Base-by-base conservation (phyloP, 2,888 invertebrate species). In the Trichogramma dendrolimi region DNA sequence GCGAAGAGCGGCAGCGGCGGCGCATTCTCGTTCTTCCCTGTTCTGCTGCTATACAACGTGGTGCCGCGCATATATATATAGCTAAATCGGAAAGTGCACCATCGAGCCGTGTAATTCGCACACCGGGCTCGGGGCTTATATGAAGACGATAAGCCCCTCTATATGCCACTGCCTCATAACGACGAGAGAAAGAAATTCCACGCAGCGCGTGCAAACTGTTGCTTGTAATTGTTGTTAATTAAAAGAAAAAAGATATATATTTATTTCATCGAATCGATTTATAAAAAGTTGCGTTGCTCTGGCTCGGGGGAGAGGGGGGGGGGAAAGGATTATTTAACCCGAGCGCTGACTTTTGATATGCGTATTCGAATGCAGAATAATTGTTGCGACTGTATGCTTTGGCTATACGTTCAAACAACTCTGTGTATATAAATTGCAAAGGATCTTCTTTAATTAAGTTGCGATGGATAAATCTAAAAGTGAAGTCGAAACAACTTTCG, bases 71-170 rank as follows among this genome's bases (percentile, higher is more conserved):
- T 27, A 27, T 27, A 27, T 27, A 27, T 39, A 6, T 8, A 44
- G 48, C 14, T 40, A 47, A 14, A 54, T 42, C 41, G 38, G 44
- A 11, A 38, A 14, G 57, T 47, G 51, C 57, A 50, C 49, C 60
- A 61, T 62, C 62, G 57, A 61, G 55, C 61, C 58, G 54, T 60
- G 61, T 66, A 63, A 63, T 63, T 63, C 62, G 63, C 58, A 27
- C 27, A 27, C 27, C 27, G 58, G 41, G 51, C 57, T 60, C 59
- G 53, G 56, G 56, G 14, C 53, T 56, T 60, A 50, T 27, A 27
- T 48, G 60, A 65, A 62, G 60, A 62, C 63, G 59, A 66, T 66
- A 63, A 65, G 55, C 65, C 56, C 52, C 57, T 40, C 57, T 47
- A 63, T 57, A 58, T 51, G 39, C 55, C 49, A 11, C 43, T 1